Percentiles rank a stretch among this genome's conserved stretches.
These are phyloP conservation scores for Platysteira castanea DNA, from an alignment of 2,113 vertebrate species.

Conservation along the genomic window DNA sequence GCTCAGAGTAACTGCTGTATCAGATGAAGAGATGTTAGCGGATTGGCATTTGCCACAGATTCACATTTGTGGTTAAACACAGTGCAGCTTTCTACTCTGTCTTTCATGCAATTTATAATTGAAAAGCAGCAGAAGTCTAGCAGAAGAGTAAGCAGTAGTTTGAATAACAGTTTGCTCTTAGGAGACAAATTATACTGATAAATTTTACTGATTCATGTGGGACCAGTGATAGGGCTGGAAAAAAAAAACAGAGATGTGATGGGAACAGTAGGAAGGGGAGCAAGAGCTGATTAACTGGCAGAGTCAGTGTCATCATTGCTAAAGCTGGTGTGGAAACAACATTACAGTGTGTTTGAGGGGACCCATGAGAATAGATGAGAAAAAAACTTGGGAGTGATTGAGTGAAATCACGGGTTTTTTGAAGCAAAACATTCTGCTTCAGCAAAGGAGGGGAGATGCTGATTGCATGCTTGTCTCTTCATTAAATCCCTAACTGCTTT, in stretches of 20 bases:
- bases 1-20: not conserved
- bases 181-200: not conserved
- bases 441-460: not conserved
- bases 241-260: not conserved
- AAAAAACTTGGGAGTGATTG: not conserved
- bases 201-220: not conserved
- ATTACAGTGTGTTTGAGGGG: not conserved
- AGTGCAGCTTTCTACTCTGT: not conserved
- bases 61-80: not conserved
- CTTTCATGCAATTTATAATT: not conserved
- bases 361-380: not conserved
- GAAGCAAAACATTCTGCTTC: not conserved
- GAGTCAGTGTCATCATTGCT: not conserved
- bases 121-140: not conserved
- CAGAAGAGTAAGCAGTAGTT: not conserved
- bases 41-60: not conserved
- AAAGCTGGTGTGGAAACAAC: not conserved
- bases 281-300: not conserved
- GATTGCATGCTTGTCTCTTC: not conserved
- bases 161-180: not conserved
- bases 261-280: not conserved
- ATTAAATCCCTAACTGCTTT: not conserved
- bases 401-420: not conserved
- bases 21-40: not conserved
- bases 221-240: not conserved